A percentile compares a stretch with the other conserved stretches of the same genome.
These are phyloP conservation scores for Tetramorium parvispinum DNA, from an alignment of 1,140 invertebrate genomes.

Conservation along the genomic window DNA sequence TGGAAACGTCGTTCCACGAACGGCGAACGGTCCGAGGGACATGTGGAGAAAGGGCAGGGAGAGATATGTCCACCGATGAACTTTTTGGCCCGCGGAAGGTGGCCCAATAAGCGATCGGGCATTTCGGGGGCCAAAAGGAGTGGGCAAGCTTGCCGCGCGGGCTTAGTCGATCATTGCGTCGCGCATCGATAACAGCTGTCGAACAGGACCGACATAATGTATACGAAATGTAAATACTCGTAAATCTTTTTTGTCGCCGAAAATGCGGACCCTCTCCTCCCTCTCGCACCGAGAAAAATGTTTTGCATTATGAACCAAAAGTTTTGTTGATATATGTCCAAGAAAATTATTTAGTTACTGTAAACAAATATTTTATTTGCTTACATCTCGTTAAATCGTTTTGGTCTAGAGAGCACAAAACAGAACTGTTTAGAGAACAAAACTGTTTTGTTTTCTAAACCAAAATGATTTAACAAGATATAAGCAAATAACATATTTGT, in stretches of 20 bases:
- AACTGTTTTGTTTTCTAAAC: too few relatives aligned
- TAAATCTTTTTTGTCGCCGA: neutral
- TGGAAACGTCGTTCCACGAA: slow-evolving; percentile 83
- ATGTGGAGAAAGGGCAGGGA: slow-evolving; percentile 15
- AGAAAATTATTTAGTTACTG: too few relatives aligned
- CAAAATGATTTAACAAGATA: too few relatives aligned
- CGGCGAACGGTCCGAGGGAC: slow-evolving; percentile 29
- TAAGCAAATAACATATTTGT: too few relatives aligned
- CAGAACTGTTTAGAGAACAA: too few relatives aligned
- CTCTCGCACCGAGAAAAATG: too few relatives aligned
- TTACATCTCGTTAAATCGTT: too few relatives aligned
- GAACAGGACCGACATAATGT: neutral
- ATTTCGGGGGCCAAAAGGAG: slow-evolving; percentile 21
- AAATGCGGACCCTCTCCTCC: neutral
- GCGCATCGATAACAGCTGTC: slow-evolving; percentile 63
- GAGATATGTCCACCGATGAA: slow-evolving; percentile 56
- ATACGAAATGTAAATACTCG: slow-evolving; percentile 40
- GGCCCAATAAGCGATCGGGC: slow-evolving; percentile 65
- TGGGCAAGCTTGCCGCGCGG: neutral
- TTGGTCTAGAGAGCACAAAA: too few relatives aligned
- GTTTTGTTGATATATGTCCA: too few relatives aligned
- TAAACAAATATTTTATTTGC: too few relatives aligned
- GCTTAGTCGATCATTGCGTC: slow-evolving; percentile 9
- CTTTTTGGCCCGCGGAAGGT: slow-evolving; percentile 67
- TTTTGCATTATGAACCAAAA: too few relatives aligned